Evolutionary conservation across 2,888 invertebrate species (phyloP), one percentile per base, ranked within the genome.

Genomic region (Halictus quadricinctus): DNA sequence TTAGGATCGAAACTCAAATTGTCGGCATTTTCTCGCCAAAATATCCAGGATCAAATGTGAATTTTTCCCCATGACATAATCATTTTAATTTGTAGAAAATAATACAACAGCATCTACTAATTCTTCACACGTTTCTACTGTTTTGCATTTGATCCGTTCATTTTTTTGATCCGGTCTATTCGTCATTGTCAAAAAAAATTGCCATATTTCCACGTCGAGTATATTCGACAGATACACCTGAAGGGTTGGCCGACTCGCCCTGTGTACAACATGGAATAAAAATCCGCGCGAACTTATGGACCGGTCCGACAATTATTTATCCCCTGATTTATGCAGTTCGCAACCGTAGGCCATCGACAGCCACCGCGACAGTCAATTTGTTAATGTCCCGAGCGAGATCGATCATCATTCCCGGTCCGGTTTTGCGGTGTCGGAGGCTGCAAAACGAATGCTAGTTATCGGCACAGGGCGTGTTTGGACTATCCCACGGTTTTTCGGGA

Each of bases 401-500:
- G 43, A 70, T 43, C 43, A 70, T 70, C 41, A 70, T 70, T 12
- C n/a, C 43, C 10, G 21, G 8, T n/a, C n/a, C n/a, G 8, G 21
- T 70, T 43, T 36, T 41, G n/a, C 43, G n/a, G 12, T 1, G 41
- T 70, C 69, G 21, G n/a, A 18, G 69, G 10, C n/a, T n/a, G 13
- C 69, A 43, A 43, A 70, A n/a, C 69, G 69, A 41, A n/a, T 41
- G 6, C 43, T 41, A 70, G 70, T 70, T 41, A 70, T 70, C 6
- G 70, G 2, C 43, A 43, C n/a, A 1, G 6, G n/a, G 6, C 43
- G n/a, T 70, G 25, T 74, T 76, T 66, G 76, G 64, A 15, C 64
- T 76, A 29, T 66, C 21, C 21, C 36, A 10, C 18, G 36, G 21
- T 72, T 72, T 36, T 72, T 66, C 46, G 66, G 64, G 50, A 76